Evolutionary conservation across 2,113 vertebrate species (phyloP).

Genomic region (Australoheros scitulus): DNA sequence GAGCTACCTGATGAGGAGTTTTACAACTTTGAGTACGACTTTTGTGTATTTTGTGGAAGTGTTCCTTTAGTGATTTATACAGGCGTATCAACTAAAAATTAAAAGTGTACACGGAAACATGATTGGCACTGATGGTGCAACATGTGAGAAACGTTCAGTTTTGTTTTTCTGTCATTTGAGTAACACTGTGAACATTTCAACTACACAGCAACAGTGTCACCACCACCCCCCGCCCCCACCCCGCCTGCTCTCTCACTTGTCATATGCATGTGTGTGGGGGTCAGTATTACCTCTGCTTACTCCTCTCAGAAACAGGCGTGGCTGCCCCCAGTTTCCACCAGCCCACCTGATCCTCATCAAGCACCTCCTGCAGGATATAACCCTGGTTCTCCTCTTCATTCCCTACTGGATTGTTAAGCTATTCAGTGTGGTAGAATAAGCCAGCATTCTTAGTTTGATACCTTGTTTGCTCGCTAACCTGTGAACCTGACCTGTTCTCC

Average conservation of each 20-base stretch:
- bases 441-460: neutral
- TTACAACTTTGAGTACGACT: neutral
- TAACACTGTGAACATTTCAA: neutral
- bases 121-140: neutral
- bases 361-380: neutral
- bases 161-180: neutral
- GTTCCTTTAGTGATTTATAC: neutral
- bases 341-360: slow-evolving; percentile 2
- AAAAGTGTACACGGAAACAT: neutral
- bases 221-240: too few relatives aligned
- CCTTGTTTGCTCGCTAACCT: neutral
- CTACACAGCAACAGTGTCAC: neutral
- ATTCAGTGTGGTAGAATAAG: neutral
- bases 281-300: neutral
- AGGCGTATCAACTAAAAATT: neutral
- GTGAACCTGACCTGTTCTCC: neutral
- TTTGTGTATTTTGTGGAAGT: neutral
- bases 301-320: neutral
- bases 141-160: neutral
- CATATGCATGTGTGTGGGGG: neutral
- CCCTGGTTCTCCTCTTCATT: neutral
- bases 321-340: neutral
- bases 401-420: neutral
- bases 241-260: neutral
- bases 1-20: neutral